Base-by-base conservation (phyloP, 2,797 vertebrate species). In the Poecilia velifera region DNA sequence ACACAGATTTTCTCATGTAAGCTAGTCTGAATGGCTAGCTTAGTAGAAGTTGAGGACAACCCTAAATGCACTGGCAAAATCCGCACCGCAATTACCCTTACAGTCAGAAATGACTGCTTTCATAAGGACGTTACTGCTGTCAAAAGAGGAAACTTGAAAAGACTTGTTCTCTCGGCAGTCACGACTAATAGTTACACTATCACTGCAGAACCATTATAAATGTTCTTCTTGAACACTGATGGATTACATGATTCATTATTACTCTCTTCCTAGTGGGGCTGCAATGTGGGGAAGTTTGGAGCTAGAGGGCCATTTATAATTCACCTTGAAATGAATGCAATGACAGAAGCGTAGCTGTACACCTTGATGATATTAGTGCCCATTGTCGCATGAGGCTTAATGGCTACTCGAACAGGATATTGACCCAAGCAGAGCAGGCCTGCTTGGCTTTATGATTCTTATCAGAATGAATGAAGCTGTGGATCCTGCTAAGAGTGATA, bases 311-410 rank as follows among this genome's bases (percentile, higher is more conserved):
- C 86, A 90, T 94, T 94, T 94, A 90, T 91, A 93, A 94, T 90
- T 95, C 93, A 95, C 94, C 95, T 95, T 94, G 94, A 93, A 89
- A 92, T 85, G 81, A 88, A 91, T 13, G 89, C 92, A 91, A 93
- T 93, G 94, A 94, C 93, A 90, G 88, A 85, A 76, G 86, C 57
- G 64, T 76, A 84, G 85, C 51, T 45, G 87, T 76, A 87, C 89
- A 92, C 91, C 88, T 93, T 90, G 86, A 87, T 87, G 91, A 90
- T 91, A 93, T 93, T 92, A 93, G 88, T 64, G 80, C 79, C 90
- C 90, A 92, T 93, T 93, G 94, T 94, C 90, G 79, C 82, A 85
- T 66, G 76, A 75, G 80, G 81, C 83, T 92, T 95, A 94, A 94
- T 94, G 88, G 93, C 87, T 88, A 82, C 87, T 89, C 70, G 46